These are phyloP conservation scores for Agrotis segetum DNA, from an alignment of 2,888 invertebrate species.

Conservation along the genomic window DNA sequence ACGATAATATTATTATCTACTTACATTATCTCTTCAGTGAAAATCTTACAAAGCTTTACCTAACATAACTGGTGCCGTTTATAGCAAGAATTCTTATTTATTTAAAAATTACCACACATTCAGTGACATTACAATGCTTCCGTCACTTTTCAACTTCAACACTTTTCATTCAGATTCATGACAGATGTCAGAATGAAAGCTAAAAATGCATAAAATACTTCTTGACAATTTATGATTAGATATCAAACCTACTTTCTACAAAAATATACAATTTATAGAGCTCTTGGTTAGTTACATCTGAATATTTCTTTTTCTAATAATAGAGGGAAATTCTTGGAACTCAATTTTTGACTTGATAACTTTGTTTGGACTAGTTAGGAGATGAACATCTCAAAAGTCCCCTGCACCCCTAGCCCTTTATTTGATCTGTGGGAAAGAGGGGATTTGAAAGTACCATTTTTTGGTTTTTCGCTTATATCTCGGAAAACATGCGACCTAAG, in stretches of 20 bases:
- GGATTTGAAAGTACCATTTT: too few relatives aligned
- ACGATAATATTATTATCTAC: slow-evolving; percentile 4
- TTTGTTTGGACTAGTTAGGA: too few relatives aligned
- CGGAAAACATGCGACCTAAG: too few relatives aligned
- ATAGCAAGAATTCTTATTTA: background rate
- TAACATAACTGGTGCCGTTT: background rate
- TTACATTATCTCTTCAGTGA: slow-evolving; percentile 9
- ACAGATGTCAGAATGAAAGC: background rate
- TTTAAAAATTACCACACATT: background rate
- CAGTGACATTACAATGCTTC: background rate
- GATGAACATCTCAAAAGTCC: too few relatives aligned
- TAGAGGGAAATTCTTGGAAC: too few relatives aligned
- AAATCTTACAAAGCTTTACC: background rate
- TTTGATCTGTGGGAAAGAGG: too few relatives aligned
- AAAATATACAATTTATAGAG: background rate
- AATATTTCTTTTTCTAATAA: too few relatives aligned
- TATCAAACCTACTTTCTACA: background rate
- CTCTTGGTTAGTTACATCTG: too few relatives aligned
- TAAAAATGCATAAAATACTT: slow-evolving; percentile 15
- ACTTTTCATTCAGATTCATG: background rate
- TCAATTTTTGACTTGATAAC: too few relatives aligned
- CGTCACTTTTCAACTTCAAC: slow-evolving; percentile 8
- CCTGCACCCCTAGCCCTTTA: too few relatives aligned
- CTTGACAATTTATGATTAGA: background rate
- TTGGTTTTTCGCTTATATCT: too few relatives aligned